Base-by-base conservation (phyloP, 2,797 vertebrate species). In the Gambelia wislizenii region DNA sequence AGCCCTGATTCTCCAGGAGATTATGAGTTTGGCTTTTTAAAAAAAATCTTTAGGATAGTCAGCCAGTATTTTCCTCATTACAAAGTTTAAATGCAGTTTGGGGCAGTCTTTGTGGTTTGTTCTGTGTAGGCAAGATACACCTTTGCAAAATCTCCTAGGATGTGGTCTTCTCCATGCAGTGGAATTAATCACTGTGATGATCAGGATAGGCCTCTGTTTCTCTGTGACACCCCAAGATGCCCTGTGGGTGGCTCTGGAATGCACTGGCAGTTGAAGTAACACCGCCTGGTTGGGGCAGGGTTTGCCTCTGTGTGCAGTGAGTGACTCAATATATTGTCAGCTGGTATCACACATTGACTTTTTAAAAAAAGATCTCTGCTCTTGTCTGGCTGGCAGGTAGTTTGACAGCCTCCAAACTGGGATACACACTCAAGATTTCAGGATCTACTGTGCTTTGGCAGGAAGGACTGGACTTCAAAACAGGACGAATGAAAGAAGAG, bases 231-330 rank as follows among this genome's bases (percentile, higher is more conserved):
- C 75, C 84, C 1, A 2, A 22, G 77, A 52, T 85, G 54, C 42
- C 56, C 70, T 4, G 84, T 89, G 78, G 89, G 89, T 47, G 89
- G 70, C 56, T 86, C 54, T 82, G 89, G 84, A 82, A 89, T 86
- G 59, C 44, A 76, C 25, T 82, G 84, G 77, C 56, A 42, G 44
- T 9, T 27, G 18, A 42, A 70, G 10, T 33, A 18, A 87, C 4
- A n/a, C 36, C 8, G 16, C 36, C 77, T 44, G 59, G 13, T 25
- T 6, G 25, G 86, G 77, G 47, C 52, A 59, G 42, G 67, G 59
- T 39, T 56, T 39, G 12, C 6, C 44, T 77, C 42, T 25, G 27
- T 42, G 33, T 2, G 8, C 67, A 42, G 70, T 56, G 84, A 25
- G 47, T 89, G 78, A 67, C 78, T 86, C 84, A 77, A 42, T 39